Conservation (phyloP, 2,888 invertebrate genomes). For the Campoplex nolae region DNA sequence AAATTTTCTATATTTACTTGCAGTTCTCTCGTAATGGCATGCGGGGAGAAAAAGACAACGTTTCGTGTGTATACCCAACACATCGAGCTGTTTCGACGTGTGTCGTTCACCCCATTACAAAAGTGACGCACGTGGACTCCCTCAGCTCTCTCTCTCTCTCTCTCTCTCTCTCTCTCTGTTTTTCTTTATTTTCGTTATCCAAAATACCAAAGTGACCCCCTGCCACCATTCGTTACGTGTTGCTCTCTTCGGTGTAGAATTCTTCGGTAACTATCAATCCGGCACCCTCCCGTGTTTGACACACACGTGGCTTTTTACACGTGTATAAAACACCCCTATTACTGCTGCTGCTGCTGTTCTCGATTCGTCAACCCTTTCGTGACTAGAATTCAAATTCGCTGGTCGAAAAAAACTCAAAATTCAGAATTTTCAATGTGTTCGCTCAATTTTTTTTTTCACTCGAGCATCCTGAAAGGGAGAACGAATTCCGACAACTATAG, state of each 20-base stretch:
- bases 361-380: constrained; percentile 36
- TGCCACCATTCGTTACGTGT: constrained; percentile 16
- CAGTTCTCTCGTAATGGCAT: constrained; percentile 27
- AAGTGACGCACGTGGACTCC: constrained; percentile 55
- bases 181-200: background rate
- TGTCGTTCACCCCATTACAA: constrained; percentile 70
- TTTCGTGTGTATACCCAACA: constrained; percentile 13
- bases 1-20: constrained; percentile 75
- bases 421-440: background rate
- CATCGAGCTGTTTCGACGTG: constrained; percentile 61
- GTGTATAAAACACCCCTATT: constrained; percentile 30
- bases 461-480: background rate
- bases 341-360: background rate
- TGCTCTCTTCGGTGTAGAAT: constrained; percentile 31
- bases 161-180: background rate
- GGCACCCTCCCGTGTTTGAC: constrained; percentile 13
- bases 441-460: background rate
- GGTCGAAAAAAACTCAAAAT: background rate
- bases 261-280: constrained; percentile 42
- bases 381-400: background rate
- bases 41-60: constrained; percentile 35
- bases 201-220: constrained; percentile 40
- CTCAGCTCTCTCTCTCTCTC: constrained; percentile 3
- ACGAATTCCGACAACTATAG: background rate
- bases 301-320: constrained; percentile 53